Percentiles rank a stretch among this genome's conserved stretches.
phyloP scores from a whole-genome alignment of 2,888 invertebrate genomes.

The Gortyna flavago region DNA sequence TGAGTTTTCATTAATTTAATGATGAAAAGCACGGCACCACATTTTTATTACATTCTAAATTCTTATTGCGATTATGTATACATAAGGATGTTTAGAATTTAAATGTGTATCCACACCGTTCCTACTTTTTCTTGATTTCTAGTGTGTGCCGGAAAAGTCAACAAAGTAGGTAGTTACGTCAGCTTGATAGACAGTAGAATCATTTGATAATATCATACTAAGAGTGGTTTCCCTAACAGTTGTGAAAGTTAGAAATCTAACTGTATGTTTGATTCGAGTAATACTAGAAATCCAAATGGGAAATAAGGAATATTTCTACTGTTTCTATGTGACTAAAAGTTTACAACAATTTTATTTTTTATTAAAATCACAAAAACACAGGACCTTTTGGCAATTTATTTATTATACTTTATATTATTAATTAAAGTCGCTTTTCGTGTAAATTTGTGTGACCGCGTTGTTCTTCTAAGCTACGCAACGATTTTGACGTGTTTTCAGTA shows the following conservation, averaged over 20 bases:
- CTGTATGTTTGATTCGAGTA: slow-evolving; percentile 9
- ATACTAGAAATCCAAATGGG: slow-evolving; percentile 3
- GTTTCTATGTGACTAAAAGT: background rate
- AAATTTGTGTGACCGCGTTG: background rate
- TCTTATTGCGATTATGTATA: background rate
- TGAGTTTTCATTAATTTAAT: background rate
- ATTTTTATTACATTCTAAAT: background rate
- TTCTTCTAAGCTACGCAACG: background rate
- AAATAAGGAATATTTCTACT: background rate
- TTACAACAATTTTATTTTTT: background rate
- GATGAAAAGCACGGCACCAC: background rate
- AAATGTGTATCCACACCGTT: background rate
- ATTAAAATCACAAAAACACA: background rate
- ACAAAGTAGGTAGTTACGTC: slow-evolving; percentile 1
- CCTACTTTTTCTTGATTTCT: slow-evolving; percentile 9
- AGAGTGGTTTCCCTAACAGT: slow-evolving; percentile 14
- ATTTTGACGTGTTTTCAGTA: background rate
- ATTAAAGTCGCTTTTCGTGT: background rate
- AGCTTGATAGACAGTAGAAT: slow-evolving; percentile 48
- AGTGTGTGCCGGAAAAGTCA: slow-evolving; percentile 28
- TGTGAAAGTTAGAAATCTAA: slow-evolving; percentile 29
- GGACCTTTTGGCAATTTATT: background rate
- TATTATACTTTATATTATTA: background rate
- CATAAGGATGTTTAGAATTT: background rate
- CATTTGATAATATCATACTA: slow-evolving; percentile 42